phyloP scores from a whole-genome alignment of 2,888 invertebrate genomes.

The Drosophila conformis region DNA sequence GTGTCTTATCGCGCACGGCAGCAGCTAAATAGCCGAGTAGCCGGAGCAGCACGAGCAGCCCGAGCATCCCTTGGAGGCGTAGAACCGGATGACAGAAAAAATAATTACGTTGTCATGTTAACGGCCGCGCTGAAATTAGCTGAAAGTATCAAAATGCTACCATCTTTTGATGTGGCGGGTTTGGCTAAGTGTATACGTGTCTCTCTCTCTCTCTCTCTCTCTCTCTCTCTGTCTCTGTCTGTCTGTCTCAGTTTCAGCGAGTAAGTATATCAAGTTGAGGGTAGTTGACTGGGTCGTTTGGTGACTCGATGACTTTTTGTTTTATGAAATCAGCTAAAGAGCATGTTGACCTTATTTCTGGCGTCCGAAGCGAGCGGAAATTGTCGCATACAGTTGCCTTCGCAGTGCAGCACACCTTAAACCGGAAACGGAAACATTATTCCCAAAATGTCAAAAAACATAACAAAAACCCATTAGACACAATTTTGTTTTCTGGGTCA shows the following conservation, averaged over 20 bases:
- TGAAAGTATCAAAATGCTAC: conserved; percentile 70
- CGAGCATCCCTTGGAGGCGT: conserved; percentile 40
- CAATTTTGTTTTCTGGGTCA: conserved; percentile 78
- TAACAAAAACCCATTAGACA: conserved; percentile 80
- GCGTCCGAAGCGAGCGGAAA: conserved; percentile 55
- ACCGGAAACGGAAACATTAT: conserved; percentile 80
- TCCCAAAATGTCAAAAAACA: conserved; percentile 80
- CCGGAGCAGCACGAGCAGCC: not conserved
- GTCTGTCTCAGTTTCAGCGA: not conserved
- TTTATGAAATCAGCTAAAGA: conserved; percentile 70
- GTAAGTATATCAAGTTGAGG: conserved; percentile 4
- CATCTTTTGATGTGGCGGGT: conserved; percentile 69
- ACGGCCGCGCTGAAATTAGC: conserved; percentile 76
- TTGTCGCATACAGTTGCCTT: conserved; percentile 68
- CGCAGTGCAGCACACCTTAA: conserved; percentile 69
- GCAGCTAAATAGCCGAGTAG: conserved; percentile 3
- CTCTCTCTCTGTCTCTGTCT: not conserved
- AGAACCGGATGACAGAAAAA: conserved; percentile 62
- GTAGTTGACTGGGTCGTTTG: conserved; percentile 24
- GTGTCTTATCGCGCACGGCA: conserved; percentile 42
- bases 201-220: not conserved
- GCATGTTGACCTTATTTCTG: conserved; percentile 71
- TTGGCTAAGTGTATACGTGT: conserved; percentile 25
- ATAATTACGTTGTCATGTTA: conserved; percentile 80
- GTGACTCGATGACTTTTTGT: conserved; percentile 36